Conservation (phyloP, 2,797 vertebrate species). For the Rousettus madagascariensis region DNA sequence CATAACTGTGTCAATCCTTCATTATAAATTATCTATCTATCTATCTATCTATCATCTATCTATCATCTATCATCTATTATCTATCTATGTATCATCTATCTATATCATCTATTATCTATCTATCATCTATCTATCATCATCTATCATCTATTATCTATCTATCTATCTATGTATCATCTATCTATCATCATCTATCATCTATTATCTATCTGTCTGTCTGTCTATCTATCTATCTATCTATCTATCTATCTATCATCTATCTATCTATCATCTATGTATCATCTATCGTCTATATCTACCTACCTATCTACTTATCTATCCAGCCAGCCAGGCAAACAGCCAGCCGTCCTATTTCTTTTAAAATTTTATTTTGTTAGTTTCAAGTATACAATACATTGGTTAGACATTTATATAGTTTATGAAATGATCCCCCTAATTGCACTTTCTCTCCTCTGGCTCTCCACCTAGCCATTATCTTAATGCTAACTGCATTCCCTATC, state of each 20-base stretch:
- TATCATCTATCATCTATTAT: not conserved
- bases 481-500: too few species aligned
- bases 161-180: not conserved
- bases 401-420: too few species aligned
- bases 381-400: too few species aligned
- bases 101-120: not conserved
- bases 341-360: too few species aligned
- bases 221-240: not conserved
- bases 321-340: too few species aligned
- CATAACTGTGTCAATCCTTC: not conserved
- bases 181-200: not conserved
- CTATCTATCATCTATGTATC: not conserved
- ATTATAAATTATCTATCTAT: not conserved
- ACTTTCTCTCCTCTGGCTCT: too few species aligned
- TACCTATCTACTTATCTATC: too few species aligned
- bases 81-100: not conserved
- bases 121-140: not conserved
- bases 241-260: not conserved
- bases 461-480: too few species aligned
- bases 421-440: too few species aligned
- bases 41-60: not conserved
- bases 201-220: not conserved
- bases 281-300: too few species aligned
- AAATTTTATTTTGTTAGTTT: too few species aligned
- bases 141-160: not conserved